A percentile compares a stretch with the other conserved stretches of the same genome.
Conservation (phyloP, 1,140 invertebrate genomes). For the Bombus haemorrhoidalis region DNA sequence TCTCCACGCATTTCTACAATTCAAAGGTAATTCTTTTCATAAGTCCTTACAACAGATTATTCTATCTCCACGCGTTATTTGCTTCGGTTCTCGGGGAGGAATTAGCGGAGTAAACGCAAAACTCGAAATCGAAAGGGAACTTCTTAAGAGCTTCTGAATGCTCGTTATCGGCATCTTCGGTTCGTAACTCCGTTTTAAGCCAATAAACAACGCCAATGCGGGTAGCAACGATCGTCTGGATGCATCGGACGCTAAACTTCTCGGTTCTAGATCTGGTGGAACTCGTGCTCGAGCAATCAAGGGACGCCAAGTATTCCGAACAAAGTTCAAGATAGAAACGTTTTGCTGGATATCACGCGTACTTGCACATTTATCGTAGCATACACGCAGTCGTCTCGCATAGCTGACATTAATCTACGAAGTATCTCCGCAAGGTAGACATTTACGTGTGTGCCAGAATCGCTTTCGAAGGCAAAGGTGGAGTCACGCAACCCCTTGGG, state of each 20-base stretch:
- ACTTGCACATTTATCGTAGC: constrained; percentile 1
- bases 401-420: constrained; percentile 9
- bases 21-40: too few species aligned
- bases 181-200: constrained; percentile 22
- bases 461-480: neutral
- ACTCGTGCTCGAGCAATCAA: neutral
- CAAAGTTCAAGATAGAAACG: constrained; percentile 36
- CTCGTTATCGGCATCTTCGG: constrained; percentile 28
- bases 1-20: too few species aligned
- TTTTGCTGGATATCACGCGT: neutral
- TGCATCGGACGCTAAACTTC: constrained; percentile 11
- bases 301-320: neutral
- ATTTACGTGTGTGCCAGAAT: neutral
- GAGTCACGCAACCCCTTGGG: constrained; percentile 1
- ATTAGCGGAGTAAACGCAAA: neutral
- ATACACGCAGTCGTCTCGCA: neutral
- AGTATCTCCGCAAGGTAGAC: neutral
- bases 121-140: neutral
- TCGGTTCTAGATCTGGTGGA: neutral
- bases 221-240: constrained; percentile 31
- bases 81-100: neutral
- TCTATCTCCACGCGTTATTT: neutral
- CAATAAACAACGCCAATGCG: constrained; percentile 36
- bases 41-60: neutral
- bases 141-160: neutral